Percentiles rank a stretch among this genome's conserved stretches.
Conservation (phyloP, 2,113 vertebrate species). For the Isurus oxyrinchus region DNA sequence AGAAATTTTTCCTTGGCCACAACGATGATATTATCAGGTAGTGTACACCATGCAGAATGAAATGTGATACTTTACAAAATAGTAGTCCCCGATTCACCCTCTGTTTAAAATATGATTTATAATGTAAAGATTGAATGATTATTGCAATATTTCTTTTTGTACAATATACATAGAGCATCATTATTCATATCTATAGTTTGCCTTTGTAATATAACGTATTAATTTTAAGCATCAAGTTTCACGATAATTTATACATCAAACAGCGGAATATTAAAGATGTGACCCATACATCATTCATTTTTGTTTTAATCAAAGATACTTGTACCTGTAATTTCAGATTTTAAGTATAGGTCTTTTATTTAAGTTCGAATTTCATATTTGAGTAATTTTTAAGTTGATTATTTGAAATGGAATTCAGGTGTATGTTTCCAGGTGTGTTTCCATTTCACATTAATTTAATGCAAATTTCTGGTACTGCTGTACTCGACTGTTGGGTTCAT, state of each 20-base stretch:
- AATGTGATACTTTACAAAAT: not conserved
- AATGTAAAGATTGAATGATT: not conserved
- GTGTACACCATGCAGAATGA: conserved; percentile 47
- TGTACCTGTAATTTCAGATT: not conserved
- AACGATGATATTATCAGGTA: conserved; percentile 99
- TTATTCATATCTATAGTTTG: not conserved
- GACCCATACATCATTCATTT: not conserved
- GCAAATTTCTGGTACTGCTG: not conserved
- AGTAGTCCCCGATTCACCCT: not conserved
- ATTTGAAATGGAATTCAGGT: not conserved
- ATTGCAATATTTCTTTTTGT: not conserved
- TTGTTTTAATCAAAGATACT: not conserved
- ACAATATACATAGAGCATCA: not conserved
- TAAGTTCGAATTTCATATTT: not conserved
- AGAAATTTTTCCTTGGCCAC: conserved; percentile 98
- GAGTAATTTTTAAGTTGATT: not conserved
- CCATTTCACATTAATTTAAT: not conserved
- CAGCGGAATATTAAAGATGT: not conserved
- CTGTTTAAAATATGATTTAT: not conserved
- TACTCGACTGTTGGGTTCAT: not conserved
- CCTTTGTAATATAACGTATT: not conserved
- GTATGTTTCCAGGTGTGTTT: not conserved
- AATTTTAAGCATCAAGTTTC: not conserved
- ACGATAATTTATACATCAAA: not conserved
- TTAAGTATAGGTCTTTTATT: not conserved